These are phyloP conservation scores for Hanleya hanleyi DNA, from an alignment of 2,888 invertebrate species.

Conservation along the genomic window DNA sequence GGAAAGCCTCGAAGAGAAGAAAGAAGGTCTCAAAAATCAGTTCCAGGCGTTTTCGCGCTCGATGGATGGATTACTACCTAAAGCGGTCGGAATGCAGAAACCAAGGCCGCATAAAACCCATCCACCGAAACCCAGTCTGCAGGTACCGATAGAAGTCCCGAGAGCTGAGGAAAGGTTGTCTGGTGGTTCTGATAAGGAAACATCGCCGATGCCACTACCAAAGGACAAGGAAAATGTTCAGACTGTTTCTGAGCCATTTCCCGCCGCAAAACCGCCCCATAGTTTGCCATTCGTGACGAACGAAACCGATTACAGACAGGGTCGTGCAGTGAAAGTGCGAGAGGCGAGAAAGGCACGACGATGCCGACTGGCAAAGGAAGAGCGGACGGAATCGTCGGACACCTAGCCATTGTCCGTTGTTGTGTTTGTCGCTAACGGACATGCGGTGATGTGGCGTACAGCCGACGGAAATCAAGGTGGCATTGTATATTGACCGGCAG, in stretches of 20 bases:
- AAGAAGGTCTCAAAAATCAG: conserved; percentile 49
- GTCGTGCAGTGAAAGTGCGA: not conserved
- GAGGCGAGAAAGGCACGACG: conserved; percentile 7
- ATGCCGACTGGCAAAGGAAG: not conserved
- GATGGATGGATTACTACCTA: conserved; percentile 69
- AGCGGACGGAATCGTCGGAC: not conserved
- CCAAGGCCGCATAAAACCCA: not conserved
- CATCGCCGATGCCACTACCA: not conserved
- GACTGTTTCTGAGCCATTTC: not conserved
- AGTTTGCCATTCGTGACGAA: not conserved
- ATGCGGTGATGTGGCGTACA: no score
- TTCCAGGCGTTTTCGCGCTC: conserved; percentile 70
- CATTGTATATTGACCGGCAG: no score
- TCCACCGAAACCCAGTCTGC: not conserved
- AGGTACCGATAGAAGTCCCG: not conserved
- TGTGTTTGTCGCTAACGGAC: no score
- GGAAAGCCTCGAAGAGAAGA: conserved; percentile 74
- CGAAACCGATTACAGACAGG: not conserved
- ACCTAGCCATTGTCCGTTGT: no score
- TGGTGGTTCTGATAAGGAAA: not conserved
- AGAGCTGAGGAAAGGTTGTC: not conserved
- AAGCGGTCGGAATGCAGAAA: conserved; percentile 9
- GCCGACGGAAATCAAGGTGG: no score
- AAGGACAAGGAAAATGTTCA: not conserved
- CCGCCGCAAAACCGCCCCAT: not conserved